Base-by-base conservation (phyloP, 1,140 invertebrate genomes). In the Helicoverpa armigera region DNA sequence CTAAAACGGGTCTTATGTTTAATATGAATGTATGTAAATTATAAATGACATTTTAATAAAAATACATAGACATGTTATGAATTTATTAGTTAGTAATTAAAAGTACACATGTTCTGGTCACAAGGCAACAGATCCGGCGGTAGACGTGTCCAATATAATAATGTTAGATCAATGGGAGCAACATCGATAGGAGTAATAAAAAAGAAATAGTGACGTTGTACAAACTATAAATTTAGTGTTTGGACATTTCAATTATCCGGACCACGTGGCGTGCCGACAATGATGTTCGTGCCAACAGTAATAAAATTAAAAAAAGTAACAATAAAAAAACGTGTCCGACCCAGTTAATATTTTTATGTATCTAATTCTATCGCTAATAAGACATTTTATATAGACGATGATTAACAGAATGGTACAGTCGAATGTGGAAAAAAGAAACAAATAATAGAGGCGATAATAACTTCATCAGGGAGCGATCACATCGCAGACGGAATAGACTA, bases 241-340 rank as follows among this genome's bases (percentile, higher is more conserved):
- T 94, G 90, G 91, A 93, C 91, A 91, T 93, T 93, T 94, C 91
- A 93, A 94, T 93, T 94, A 92, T 90, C 90, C 85, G 85, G 85
- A 90, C 89, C 91, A 92, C 88, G 91, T 93, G 91, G 91, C 91
- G 92, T 94, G 91, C 89, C 86, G 88, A 84, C 86, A 87, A 88
- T 85, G 86, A 87, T 90, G 90, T 94, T 94, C 93, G 92, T 94
- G 92, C 93, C 89, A 93, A 88, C 83, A 85, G 87, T 85, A 91
- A 93, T 92, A 92, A 92, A 92, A 91, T 89, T 87, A 85, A 88
- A 79, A 74, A 79, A 79, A 79, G 53, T 23, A 79, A 88, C 82
- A 83, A 87, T 83, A 85, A 87, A 82, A 73, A 86, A 87, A 82
- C 82, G 74, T 82, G 35, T 78, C 74, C 80, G 80, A 81, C 79